These are phyloP conservation scores for Petaurus breviceps DNA, from an alignment of 2,113 vertebrate genomes.

Conservation along the genomic window DNA sequence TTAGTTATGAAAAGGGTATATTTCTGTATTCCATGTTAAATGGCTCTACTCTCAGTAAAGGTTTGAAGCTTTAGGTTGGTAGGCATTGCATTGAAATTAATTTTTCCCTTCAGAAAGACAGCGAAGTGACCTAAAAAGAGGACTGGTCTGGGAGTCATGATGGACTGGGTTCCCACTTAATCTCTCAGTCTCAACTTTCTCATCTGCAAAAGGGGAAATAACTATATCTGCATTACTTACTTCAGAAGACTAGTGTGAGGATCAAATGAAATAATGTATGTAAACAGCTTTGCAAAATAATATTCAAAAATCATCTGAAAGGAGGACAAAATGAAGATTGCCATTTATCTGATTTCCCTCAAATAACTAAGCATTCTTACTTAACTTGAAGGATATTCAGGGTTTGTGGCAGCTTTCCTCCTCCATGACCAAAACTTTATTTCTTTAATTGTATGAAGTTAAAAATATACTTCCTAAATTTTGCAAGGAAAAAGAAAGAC, in stretches of 20 bases:
- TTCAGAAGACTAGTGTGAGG: not conserved
- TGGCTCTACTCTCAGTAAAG: constrained; percentile 32
- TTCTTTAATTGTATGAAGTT: constrained; percentile 58
- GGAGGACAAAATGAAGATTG: constrained; percentile 59
- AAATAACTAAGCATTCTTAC: constrained; percentile 42
- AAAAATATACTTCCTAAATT: constrained; percentile 37
- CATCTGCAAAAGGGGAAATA: not conserved
- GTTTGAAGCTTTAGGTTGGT: not conserved
- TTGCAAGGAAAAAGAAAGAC: constrained; percentile 23
- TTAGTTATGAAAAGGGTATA: constrained; percentile 72
- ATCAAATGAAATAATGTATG: not conserved
- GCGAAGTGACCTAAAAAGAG: not conserved
- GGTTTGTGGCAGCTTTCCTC: constrained; percentile 38
- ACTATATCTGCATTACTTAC: not conserved
- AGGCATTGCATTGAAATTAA: not conserved
- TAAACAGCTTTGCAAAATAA: not conserved
- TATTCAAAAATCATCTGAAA: constrained; percentile 5
- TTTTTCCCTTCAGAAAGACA: not conserved
- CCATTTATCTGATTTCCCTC: constrained; percentile 47
- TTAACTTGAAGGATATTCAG: constrained; percentile 46
- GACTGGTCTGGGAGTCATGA: not conserved
- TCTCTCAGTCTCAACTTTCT: not conserved
- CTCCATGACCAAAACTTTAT: constrained; percentile 1
- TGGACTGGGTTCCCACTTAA: not conserved
- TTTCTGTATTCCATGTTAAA: constrained; percentile 36